These are phyloP conservation scores for Neomonachus schauinslandi DNA, from an alignment of 2,113 vertebrate species.

Conservation along the genomic window DNA sequence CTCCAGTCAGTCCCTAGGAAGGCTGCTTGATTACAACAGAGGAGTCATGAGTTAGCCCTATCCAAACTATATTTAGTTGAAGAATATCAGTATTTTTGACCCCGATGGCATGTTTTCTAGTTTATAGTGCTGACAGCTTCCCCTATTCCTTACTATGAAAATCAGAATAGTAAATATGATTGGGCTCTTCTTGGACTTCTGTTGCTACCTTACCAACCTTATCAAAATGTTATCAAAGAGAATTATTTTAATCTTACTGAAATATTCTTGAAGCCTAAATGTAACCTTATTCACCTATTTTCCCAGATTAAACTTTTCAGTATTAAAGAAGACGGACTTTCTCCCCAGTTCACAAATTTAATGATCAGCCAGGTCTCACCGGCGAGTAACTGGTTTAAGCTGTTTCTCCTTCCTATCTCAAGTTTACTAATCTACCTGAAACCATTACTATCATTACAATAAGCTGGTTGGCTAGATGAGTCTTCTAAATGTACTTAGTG, in stretches of 20 bases:
- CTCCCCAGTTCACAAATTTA: neutral
- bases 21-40: neutral
- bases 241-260: constrained; percentile 11
- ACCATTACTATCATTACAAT: neutral
- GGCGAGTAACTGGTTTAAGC: neutral
- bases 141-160: neutral
- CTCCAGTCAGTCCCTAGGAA: neutral
- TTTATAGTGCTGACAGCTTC: neutral
- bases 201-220: neutral
- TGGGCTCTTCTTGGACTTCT: neutral
- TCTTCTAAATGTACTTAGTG: neutral
- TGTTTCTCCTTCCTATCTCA: constrained; percentile 10
- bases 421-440: neutral
- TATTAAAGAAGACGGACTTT: neutral
- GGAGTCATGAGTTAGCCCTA: neutral
- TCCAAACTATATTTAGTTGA: neutral
- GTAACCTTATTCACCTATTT: neutral
- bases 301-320: constrained; percentile 19
- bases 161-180: neutral
- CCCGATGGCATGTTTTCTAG: neutral
- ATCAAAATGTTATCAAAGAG: neutral
- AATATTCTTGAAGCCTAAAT: constrained; percentile 11
- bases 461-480: neutral
- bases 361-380: neutral
- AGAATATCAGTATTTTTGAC: constrained; percentile 7